Conservation (phyloP, 2,113 vertebrate species). For the Pristiophorus japonicus region DNA sequence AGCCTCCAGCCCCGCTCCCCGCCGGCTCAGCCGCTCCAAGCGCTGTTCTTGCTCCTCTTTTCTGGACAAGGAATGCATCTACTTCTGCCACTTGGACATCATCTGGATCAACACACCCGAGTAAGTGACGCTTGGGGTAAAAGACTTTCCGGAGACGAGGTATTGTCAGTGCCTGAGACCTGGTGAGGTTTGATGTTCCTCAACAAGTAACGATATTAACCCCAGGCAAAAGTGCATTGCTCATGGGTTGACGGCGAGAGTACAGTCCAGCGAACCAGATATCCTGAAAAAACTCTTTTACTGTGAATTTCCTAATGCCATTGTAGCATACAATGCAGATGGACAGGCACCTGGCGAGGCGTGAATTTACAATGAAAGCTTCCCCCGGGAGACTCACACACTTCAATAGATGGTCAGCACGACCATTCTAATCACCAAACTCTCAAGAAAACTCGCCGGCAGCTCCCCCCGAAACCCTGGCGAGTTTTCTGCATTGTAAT, state of each 20-base stretch:
- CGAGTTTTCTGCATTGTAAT: neutral
- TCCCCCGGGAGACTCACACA: neutral
- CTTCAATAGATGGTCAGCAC: neutral
- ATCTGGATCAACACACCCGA: conserved; percentile 98
- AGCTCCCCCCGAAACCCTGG: neutral
- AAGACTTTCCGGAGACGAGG: neutral
- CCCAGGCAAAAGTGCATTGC: neutral
- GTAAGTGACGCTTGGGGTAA: conserved; percentile 59
- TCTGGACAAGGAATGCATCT: conserved; percentile 91
- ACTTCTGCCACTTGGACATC: conserved; percentile 97
- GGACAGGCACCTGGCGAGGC: conserved; percentile 49
- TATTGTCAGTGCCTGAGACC: neutral
- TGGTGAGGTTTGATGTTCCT: neutral
- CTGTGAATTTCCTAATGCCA: neutral
- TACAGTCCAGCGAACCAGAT: neutral
- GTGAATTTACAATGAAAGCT: conserved; percentile 54
- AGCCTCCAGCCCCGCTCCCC: conserved; percentile 41
- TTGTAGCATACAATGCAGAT: neutral
- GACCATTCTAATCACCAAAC: neutral
- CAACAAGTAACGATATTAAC: neutral
- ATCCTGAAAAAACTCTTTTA: neutral
- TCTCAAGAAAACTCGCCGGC: neutral
- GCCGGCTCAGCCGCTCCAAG: conserved; percentile 62
- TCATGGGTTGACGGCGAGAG: neutral
- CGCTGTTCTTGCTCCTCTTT: conserved; percentile 88